Conservation (phyloP, 2,113 vertebrate species). For the Apteryx owenii region DNA sequence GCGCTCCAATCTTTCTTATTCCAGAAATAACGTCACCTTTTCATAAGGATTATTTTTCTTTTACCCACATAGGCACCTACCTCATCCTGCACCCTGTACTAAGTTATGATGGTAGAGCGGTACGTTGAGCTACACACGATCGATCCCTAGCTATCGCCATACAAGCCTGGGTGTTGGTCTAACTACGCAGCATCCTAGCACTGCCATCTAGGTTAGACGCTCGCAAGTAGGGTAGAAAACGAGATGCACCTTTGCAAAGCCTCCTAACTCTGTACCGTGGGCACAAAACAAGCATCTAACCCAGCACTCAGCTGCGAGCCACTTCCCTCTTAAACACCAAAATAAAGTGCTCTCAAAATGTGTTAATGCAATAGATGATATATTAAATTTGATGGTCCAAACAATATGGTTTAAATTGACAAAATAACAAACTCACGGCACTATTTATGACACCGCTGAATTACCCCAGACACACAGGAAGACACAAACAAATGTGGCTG, state of each 20-base stretch:
- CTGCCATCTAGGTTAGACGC: fast-evolving
- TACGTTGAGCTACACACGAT: fast-evolving
- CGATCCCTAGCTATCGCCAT: not conserved
- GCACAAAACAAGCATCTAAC: not conserved
- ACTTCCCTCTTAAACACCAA: not conserved
- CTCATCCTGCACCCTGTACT: fast-evolving
- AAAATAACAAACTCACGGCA: not conserved
- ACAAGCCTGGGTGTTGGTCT: not conserved
- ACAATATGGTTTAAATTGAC: not conserved
- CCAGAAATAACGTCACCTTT: not conserved
- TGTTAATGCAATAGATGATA: not conserved
- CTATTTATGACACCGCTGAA: not conserved
- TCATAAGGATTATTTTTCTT: not conserved
- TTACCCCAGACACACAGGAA: not conserved
- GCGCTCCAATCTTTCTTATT: not conserved
- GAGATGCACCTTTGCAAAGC: not conserved
- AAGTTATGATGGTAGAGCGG: fast-evolving
- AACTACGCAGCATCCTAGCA: not conserved
- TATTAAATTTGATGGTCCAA: not conserved
- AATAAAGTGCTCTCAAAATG: not conserved
- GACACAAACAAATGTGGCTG: not conserved
- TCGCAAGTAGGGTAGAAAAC: not conserved
- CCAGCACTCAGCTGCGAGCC: not conserved
- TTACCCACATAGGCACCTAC: not conserved
- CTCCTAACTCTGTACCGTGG: not conserved